These are phyloP conservation scores for Potorous gilbertii DNA, from an alignment of 2,797 vertebrate species.

Conservation along the genomic window DNA sequence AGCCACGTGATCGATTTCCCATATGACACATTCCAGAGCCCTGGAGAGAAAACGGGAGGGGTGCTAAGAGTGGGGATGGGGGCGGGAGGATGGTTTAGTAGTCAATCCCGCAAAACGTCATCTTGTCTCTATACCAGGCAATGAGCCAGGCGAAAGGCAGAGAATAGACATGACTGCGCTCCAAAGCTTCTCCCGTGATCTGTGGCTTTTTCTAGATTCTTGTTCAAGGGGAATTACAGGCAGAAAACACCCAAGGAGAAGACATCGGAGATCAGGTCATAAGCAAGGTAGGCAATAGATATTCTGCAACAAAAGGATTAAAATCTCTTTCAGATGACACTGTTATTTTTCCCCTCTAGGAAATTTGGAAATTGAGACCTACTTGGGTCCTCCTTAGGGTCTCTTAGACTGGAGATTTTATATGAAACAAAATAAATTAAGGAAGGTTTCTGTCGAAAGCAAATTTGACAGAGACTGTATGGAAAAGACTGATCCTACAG, in stretches of 20 bases:
- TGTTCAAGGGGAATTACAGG: constrained; percentile 12
- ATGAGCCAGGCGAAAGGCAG: constrained; percentile 28
- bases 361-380: constrained; percentile 56
- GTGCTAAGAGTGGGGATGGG: constrained; percentile 63
- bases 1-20: constrained; percentile 78
- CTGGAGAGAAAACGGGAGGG: constrained; percentile 68
- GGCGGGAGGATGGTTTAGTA: constrained; percentile 72
- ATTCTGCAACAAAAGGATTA: neutral
- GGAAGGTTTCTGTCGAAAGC: constrained; percentile 50
- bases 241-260: constrained; percentile 51
- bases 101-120: constrained; percentile 70
- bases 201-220: constrained; percentile 52
- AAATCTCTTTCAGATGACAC: constrained; percentile 45
- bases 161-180: constrained; percentile 49
- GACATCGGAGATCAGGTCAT: constrained; percentile 55
- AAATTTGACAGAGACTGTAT: constrained; percentile 50
- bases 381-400: constrained; percentile 34
- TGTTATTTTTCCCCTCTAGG: constrained; percentile 31
- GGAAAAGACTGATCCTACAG: constrained; percentile 55
- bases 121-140: constrained; percentile 57
- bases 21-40: constrained; percentile 77
- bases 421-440: constrained; percentile 60
- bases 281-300: constrained; percentile 80
- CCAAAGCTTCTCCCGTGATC: constrained; percentile 28
- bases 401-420: constrained; percentile 60